Conservation (phyloP, 2,797 vertebrate genomes). For the Benthosema pterotum region DNA sequence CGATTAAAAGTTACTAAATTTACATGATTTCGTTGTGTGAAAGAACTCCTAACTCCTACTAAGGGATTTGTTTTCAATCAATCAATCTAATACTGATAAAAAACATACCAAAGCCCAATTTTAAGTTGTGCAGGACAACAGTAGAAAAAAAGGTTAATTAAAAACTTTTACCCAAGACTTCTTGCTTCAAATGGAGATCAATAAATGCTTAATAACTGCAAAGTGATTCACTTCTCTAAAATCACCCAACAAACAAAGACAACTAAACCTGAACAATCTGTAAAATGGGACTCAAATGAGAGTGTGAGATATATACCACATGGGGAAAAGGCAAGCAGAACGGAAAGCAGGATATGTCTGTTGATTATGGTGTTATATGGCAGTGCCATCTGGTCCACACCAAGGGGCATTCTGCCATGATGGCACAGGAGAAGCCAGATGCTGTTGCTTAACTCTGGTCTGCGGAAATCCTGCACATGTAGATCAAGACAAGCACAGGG, state of each 20-base stretch:
- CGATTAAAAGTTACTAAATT: no score
- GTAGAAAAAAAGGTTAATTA: neutral
- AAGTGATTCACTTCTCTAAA: conserved; percentile 2
- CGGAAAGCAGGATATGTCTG: conserved; percentile 39
- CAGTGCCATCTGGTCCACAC: conserved; percentile 56
- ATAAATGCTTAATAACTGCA: neutral
- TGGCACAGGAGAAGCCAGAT: conserved; percentile 51
- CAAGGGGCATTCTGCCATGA: conserved; percentile 55
- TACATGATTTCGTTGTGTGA: no score
- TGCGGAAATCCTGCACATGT: conserved; percentile 59
- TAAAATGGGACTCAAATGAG: neutral
- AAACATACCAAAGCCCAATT: conserved; percentile 42
- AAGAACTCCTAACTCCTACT: neutral
- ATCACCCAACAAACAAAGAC: neutral
- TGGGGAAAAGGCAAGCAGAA: conserved; percentile 14
- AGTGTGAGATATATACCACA: neutral
- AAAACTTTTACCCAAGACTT: neutral
- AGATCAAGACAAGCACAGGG: conserved; percentile 22
- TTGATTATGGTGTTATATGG: conserved; percentile 34
- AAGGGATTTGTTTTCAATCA: no score
- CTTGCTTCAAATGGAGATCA: conserved; percentile 2
- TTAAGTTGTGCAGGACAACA: conserved; percentile 7
- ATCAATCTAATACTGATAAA: conserved; percentile 21
- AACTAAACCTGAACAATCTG: neutral
- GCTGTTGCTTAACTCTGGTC: conserved; percentile 37